Evolutionary conservation across 2,797 vertebrate genomes (phyloP).

Genomic region (Arrhamphus sclerolepis): DNA sequence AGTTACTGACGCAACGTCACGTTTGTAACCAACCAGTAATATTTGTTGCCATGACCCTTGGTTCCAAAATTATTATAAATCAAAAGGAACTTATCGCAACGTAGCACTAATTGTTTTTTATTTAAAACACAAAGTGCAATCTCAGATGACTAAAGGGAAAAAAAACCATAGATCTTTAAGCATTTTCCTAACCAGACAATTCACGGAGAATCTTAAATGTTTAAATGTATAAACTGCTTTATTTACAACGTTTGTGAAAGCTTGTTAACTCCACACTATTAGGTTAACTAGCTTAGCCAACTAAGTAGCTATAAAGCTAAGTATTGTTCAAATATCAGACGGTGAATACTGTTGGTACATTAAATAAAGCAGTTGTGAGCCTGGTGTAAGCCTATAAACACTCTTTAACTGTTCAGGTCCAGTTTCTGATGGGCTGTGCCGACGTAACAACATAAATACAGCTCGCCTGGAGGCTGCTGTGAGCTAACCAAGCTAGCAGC

Average conservation of each 20-base stretch:
- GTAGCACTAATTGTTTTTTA: no score
- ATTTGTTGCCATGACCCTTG: no score
- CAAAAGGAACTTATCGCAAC: no score
- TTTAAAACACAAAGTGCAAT: no score
- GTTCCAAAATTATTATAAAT: no score
- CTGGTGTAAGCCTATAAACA: no score
- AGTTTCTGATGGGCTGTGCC: background rate
- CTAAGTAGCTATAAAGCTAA: conserved; percentile 25
- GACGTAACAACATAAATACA: conserved; percentile 25
- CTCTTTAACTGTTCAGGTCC: no score
- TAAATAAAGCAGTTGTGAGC: rapidly evolving
- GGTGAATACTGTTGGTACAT: background rate
- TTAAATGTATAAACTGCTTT: background rate
- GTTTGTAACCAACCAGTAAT: no score
- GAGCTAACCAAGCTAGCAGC: conserved; percentile 49
- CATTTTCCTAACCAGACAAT: no score
- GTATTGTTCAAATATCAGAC: background rate
- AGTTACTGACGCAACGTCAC: no score
- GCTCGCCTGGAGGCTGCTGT: conserved; percentile 53
- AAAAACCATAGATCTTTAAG: no score
- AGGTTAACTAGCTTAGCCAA: conserved; percentile 49
- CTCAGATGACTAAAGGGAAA: no score
- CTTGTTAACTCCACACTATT: background rate
- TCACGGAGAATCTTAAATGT: background rate
- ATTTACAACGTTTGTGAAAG: background rate